Evolutionary conservation across 1,140 invertebrate species (phyloP).

Genomic region (Harlomillsia oculata): DNA sequence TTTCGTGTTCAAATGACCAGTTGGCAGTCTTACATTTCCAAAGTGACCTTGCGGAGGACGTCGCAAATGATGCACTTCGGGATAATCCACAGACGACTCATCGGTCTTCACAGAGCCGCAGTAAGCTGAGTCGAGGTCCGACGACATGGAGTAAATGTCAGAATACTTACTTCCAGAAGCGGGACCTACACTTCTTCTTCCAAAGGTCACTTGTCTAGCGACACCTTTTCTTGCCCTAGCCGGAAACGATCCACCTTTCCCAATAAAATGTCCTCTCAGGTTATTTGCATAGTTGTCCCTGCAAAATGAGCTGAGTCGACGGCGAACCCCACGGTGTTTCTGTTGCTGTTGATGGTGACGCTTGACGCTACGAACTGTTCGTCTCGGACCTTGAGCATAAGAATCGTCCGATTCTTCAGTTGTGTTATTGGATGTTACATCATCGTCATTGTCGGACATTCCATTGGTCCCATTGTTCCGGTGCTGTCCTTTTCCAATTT

Average conservation of each 20-base stretch:
- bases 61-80: background rate
- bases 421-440: background rate
- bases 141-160: slow-evolving; percentile 11
- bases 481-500: background rate
- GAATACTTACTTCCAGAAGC: background rate
- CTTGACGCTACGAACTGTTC: slow-evolving; percentile 31
- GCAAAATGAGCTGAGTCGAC: slow-evolving; percentile 14
- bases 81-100: no score
- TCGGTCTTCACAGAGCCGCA: slow-evolving; percentile 7
- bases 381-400: background rate
- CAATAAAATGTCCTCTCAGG: background rate
- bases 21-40: background rate
- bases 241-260: background rate
- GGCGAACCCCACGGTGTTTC: background rate
- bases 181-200: background rate
- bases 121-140: slow-evolving; percentile 22
- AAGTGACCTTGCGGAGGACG: background rate
- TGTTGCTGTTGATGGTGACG: background rate
- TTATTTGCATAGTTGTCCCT: background rate
- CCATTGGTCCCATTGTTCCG: background rate
- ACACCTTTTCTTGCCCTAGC: background rate
- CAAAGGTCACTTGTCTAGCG: background rate
- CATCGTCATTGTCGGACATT: background rate
- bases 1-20: background rate
- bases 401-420: slow-evolving; percentile 26